Percentiles rank a stretch among this genome's conserved stretches.
Conservation (phyloP, 2,113 vertebrate genomes). For the Lipophrys pholis region DNA sequence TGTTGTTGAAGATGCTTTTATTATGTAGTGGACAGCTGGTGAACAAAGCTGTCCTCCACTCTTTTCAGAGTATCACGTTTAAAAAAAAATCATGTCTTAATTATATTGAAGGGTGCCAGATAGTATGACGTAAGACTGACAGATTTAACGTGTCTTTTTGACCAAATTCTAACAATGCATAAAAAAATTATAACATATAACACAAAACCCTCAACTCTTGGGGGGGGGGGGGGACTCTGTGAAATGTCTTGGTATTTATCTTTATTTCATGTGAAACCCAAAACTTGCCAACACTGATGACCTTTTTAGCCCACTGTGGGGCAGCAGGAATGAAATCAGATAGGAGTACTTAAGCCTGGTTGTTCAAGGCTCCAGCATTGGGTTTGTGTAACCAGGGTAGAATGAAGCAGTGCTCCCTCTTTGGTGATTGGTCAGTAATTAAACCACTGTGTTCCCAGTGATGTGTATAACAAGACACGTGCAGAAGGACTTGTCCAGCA, state of each 20-base stretch:
- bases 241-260: conserved; percentile 41
- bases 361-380: conserved; percentile 42
- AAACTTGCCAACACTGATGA: conserved; percentile 42
- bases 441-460: conserved; percentile 63
- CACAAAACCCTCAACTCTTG: neutral
- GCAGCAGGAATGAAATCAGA: conserved; percentile 68
- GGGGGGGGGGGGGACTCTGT: neutral
- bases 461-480: conserved; percentile 51
- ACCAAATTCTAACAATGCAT: too few relatives aligned
- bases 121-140: too few relatives aligned
- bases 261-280: conserved; percentile 34
- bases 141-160: too few relatives aligned
- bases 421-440: conserved; percentile 60
- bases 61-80: too few relatives aligned
- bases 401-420: conserved; percentile 18
- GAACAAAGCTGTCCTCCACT: too few relatives aligned
- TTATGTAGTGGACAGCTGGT: too few relatives aligned
- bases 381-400: conserved; percentile 66
- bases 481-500: conserved; percentile 25
- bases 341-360: conserved; percentile 72
- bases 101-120: too few relatives aligned
- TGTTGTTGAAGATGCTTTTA: too few relatives aligned
- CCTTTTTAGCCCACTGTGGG: conserved; percentile 54
- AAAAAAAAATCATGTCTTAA: too few relatives aligned
- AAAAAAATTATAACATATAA: too few relatives aligned